Percentiles rank a stretch among this genome's conserved stretches.
These are phyloP conservation scores for Neogale vison DNA, from an alignment of 2,113 vertebrate genomes.

Conservation along the genomic window DNA sequence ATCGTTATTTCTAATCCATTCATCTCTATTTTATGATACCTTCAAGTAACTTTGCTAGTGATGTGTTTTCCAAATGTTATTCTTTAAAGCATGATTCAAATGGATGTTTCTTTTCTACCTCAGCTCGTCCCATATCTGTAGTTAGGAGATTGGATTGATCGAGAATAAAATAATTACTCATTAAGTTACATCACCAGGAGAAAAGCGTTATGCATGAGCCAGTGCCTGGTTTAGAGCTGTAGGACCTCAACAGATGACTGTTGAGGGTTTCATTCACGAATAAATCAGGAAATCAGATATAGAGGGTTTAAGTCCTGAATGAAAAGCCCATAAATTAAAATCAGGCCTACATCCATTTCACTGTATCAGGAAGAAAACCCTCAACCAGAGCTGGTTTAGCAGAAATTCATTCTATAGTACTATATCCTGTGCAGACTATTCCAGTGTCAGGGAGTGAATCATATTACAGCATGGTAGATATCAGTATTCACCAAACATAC, in stretches of 20 bases:
- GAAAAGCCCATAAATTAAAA: not conserved
- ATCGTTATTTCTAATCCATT: not conserved
- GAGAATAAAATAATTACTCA: not conserved
- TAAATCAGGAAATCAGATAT: not conserved
- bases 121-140: not conserved
- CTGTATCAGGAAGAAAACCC: not conserved
- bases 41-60: conserved; percentile 29
- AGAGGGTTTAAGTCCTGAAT: not conserved
- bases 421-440: not conserved
- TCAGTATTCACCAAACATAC: not conserved
- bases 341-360: not conserved
- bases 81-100: conserved; percentile 31
- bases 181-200: not conserved
- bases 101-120: conserved; percentile 4
- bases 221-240: not conserved
- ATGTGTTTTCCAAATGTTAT: conserved; percentile 38
- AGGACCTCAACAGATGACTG: not conserved
- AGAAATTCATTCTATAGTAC: not conserved
- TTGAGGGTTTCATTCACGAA: not conserved
- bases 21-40: conserved; percentile 30
- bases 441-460: not conserved
- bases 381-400: not conserved
- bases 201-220: not conserved
- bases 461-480: not conserved
- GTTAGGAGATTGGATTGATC: not conserved